phyloP scores from a whole-genome alignment of 2,797 vertebrate species.

The Propithecus perrieri region DNA sequence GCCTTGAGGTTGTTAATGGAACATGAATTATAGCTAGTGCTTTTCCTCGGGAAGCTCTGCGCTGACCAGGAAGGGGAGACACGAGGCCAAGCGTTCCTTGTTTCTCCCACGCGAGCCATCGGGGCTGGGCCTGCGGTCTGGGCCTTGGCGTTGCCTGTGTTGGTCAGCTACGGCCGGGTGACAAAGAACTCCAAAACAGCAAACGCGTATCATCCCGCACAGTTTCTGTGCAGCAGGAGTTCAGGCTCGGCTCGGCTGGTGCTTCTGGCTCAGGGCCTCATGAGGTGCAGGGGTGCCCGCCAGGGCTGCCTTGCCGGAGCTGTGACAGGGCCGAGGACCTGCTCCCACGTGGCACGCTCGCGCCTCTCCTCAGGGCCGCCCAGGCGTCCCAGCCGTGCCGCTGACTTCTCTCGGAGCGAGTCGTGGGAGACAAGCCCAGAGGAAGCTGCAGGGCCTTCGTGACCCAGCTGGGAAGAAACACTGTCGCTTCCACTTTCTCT shows the following conservation, averaged over 20 bases:
- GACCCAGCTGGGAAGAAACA: background rate
- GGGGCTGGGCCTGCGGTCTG: rapidly evolving
- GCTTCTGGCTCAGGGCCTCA: rapidly evolving
- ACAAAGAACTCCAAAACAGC: background rate
- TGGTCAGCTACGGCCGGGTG: rapidly evolving
- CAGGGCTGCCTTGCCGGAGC: rapidly evolving
- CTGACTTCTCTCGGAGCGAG: rapidly evolving
- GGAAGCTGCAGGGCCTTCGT: rapidly evolving
- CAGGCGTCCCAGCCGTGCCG: rapidly evolving
- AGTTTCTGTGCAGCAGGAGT: background rate
- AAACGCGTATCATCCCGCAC: rapidly evolving
- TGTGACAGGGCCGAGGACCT: rapidly evolving
- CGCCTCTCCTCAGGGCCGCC: background rate
- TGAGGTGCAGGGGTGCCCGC: rapidly evolving
- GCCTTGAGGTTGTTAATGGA: background rate
- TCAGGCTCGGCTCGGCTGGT: background rate
- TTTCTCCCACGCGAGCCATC: rapidly evolving
- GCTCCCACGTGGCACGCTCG: rapidly evolving
- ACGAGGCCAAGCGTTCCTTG: rapidly evolving
- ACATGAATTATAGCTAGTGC: rapidly evolving
- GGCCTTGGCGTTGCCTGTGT: rapidly evolving
- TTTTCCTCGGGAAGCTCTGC: no score
- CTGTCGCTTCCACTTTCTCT: rapidly evolving
- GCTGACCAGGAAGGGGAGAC: background rate
- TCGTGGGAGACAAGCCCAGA: rapidly evolving